These are phyloP conservation scores for Microcebus griseorufus DNA, from an alignment of 2,113 vertebrate species.

Conservation along the genomic window DNA sequence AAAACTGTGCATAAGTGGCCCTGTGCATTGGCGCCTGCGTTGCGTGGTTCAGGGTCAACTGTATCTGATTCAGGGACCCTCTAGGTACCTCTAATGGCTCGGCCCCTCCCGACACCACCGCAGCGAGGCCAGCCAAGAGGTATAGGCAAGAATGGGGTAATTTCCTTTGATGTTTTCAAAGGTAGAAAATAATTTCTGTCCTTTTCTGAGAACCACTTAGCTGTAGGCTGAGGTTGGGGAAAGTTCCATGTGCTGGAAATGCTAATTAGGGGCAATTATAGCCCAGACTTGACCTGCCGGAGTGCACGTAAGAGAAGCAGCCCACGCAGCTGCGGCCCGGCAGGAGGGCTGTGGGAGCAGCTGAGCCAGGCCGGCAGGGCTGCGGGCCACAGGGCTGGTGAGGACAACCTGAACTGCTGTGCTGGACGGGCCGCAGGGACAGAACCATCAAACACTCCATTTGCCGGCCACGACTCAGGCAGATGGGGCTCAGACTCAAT, in stretches of 20 bases:
- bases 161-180: slow-evolving; percentile 71
- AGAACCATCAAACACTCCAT: accelerated
- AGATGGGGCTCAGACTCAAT: accelerated
- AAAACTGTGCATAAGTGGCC: neutral
- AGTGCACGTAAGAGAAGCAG: accelerated
- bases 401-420: accelerated
- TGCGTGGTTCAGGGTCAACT: neutral
- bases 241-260: neutral
- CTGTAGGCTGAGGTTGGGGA: neutral
- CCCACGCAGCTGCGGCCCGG: accelerated
- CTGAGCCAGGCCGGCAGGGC: accelerated
- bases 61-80: neutral
- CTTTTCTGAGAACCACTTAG: slow-evolving; percentile 56
- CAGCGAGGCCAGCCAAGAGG: neutral
- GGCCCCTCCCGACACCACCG: accelerated
- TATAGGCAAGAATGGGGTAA: neutral
- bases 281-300: neutral
- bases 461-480: accelerated
- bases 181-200: slow-evolving; percentile 53
- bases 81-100: neutral
- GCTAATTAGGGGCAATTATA: slow-evolving; percentile 52
- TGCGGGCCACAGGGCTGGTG: accelerated
- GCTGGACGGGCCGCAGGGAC: accelerated
- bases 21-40: too few relatives aligned
- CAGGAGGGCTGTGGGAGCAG: accelerated